Evolutionary conservation across 2,888 invertebrate species (phyloP).

Genomic region (Venustoraphidia nigricollis): DNA sequence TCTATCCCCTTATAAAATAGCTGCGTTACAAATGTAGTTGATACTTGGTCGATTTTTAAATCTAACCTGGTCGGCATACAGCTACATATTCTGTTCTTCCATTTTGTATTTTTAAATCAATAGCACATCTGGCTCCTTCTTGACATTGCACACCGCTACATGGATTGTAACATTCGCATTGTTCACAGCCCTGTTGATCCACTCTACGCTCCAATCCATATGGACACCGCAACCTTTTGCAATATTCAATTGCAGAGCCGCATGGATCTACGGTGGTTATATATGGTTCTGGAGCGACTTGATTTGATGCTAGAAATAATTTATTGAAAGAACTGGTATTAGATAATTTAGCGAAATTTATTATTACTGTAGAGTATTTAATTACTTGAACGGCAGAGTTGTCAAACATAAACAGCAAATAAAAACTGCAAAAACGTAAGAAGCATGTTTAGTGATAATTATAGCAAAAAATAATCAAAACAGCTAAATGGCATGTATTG

Average conservation of each 20-base stretch:
- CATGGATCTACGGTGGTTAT: constrained; percentile 30
- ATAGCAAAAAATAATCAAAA: no score
- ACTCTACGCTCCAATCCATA: constrained; percentile 52
- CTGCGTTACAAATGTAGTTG: no score
- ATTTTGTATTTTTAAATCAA: constrained; percentile 34
- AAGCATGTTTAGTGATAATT: no score
- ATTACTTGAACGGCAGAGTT: no score
- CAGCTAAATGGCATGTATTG: no score
- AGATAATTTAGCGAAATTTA: no score
- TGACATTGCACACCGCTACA: constrained; percentile 47
- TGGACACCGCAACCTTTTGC: constrained; percentile 47
- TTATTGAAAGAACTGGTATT: no score
- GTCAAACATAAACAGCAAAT: no score
- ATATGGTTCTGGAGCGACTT: neutral
- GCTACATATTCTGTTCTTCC: constrained; percentile 32
- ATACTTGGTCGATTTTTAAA: neutral
- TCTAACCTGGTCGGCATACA: constrained; percentile 48
- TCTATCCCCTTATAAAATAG: no score
- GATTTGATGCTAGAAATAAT: no score
- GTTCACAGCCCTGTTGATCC: constrained; percentile 46
- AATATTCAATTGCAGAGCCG: constrained; percentile 40
- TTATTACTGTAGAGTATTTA: no score
- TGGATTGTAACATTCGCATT: constrained; percentile 62
- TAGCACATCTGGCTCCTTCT: constrained; percentile 49
- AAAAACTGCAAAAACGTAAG: no score